Evolutionary conservation across 2,888 invertebrate genomes (phyloP), one percentile per base, ranked within the genome.

Genomic region (Phortica magna): DNA sequence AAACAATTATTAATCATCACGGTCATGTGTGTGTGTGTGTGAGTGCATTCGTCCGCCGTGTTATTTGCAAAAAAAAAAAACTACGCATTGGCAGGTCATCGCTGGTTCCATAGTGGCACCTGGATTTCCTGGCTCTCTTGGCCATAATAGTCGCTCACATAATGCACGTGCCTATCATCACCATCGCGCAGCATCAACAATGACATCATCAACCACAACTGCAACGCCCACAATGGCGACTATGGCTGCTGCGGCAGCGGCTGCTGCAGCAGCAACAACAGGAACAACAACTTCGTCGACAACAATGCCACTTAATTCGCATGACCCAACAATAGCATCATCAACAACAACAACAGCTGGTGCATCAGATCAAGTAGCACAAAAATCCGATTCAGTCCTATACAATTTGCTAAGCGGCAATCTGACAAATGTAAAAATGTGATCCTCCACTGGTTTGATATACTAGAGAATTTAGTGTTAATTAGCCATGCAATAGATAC

Each of bases 21-120:
- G 7, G 7, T 14, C 65, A 65, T 41, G n/a, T n/a, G 22, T 39
- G 14, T 41, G 2, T 22, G 65, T 65, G 14, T 39, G 39, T 41
- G 14, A 6, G 14, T 17, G 42, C 41, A 41, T 31, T 41, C 65
- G 42, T 65, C 12, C 39, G 42, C 3, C 31, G 31, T 41, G 31
- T 65, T 14, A 7, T 59, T 73, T 39, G 4, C 10, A 53, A 74
- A 22, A 73, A 48, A 73, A 68, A 55, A 42, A 3, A 9, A 10
- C 73, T 41, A 42, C 22, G 55, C 31, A 65, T 79, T 78, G 81
- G 79, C 84, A 91, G 91, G 88, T 91, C 80, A 90, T 91, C 80
- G 90, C 91, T 80, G 91, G 91, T 79, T 91, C 91, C 61, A 90
- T 91, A 82, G 89, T 91, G 76, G 91, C 91, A 76, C 91, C 91